Conservation (phyloP, 2,113 vertebrate species). For the Lycocorax pyrrhopterus region DNA sequence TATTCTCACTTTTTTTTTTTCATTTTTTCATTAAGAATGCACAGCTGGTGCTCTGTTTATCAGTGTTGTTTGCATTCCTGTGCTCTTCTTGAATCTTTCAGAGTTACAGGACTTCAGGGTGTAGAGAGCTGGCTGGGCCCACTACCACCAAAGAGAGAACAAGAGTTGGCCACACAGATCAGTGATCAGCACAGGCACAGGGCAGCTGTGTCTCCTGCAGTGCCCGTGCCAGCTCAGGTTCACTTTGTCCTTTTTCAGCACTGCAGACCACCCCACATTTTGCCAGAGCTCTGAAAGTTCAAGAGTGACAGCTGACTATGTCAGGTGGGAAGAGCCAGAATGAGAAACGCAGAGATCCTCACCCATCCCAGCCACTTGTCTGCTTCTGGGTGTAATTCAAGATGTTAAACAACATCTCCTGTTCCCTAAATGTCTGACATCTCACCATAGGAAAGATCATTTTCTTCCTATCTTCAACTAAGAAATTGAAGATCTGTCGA, state of each 20-base stretch:
- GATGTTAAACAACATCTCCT: not conserved
- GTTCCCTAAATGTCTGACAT: not conserved
- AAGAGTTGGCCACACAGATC: not conserved
- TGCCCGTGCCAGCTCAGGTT: not conserved
- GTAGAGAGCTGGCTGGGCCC: not conserved
- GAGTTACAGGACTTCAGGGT: not conserved
- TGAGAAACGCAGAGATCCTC: not conserved
- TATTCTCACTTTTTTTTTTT: not conserved
- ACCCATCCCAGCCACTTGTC: not conserved
- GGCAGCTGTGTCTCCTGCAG: not conserved
- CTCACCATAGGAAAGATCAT: not conserved
- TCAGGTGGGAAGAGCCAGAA: not conserved
- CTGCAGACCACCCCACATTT: not conserved
- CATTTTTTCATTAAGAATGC: not conserved
- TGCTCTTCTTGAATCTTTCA: not conserved
- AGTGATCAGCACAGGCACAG: rapidly evolving
- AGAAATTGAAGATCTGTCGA: not conserved
- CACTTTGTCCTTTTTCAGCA: not conserved
- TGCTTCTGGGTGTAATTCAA: not conserved
- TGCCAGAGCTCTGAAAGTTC: not conserved
- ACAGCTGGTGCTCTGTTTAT: not conserved
- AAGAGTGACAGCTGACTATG: not conserved
- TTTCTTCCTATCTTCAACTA: not conserved
- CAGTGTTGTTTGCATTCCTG: not conserved
- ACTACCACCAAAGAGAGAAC: too few relatives aligned